A percentile compares a stretch with the other conserved stretches of the same genome.
Conservation (phyloP, 2,888 invertebrate species). For the Hedya salicella region DNA sequence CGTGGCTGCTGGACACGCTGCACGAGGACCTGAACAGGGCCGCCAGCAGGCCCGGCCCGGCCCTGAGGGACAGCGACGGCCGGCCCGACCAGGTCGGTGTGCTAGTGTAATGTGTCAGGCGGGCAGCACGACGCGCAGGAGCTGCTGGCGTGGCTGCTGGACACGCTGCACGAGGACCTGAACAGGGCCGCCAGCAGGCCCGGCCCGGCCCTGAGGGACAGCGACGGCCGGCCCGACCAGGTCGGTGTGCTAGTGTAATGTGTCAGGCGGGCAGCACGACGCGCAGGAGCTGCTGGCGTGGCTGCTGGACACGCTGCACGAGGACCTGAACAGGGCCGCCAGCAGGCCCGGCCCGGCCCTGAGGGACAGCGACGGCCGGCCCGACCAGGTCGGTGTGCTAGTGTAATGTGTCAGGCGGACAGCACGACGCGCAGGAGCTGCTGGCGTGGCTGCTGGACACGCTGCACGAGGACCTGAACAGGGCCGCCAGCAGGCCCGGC, state of each 20-base stretch:
- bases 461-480: constrained; percentile 64
- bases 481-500: constrained; percentile 67
- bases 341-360: too few relatives aligned
- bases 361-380: too few relatives aligned
- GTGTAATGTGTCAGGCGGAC: too few relatives aligned
- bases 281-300: too few relatives aligned
- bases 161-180: not conserved
- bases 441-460: not conserved
- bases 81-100: constrained; percentile 88
- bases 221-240: constrained; percentile 72
- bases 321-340: constrained; percentile 79
- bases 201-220: too few relatives aligned
- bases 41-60: too few relatives aligned
- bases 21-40: constrained; percentile 81
- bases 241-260: constrained; percentile 83
- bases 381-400: constrained; percentile 88
- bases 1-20: not conserved
- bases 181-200: constrained; percentile 79
- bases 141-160: not conserved
- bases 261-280: too few relatives aligned
- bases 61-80: too few relatives aligned
- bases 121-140: too few relatives aligned
- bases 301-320: not conserved
- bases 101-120: too few relatives aligned
- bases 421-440: too few relatives aligned